phyloP scores from a whole-genome alignment of 2,888 invertebrate species.

The Hemicrepidius hirtus region DNA sequence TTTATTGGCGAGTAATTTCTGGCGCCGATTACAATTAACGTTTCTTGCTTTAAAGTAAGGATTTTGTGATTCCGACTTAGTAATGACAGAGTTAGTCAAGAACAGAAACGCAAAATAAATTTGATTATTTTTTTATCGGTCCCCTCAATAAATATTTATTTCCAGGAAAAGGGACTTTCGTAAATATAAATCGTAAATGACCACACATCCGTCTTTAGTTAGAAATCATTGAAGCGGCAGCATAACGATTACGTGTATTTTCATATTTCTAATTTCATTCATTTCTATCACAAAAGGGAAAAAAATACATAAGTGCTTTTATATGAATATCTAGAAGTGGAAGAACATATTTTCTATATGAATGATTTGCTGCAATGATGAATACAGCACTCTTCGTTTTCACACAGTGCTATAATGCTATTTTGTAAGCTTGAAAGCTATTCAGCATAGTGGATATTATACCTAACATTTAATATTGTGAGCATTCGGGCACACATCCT shows the following conservation, averaged over 20 bases:
- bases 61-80: too few species aligned
- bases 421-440: conserved; percentile 36
- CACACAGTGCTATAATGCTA: conserved; percentile 54
- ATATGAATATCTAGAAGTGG: conserved; percentile 39
- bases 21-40: too few species aligned
- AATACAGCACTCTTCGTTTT: conserved; percentile 43
- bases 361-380: conserved; percentile 46
- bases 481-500: conserved; percentile 67
- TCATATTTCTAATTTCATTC: conserved; percentile 33
- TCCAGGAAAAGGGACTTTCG: too few species aligned
- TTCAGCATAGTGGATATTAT: conserved; percentile 26
- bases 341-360: conserved; percentile 51
- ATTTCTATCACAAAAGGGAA: conserved; percentile 26
- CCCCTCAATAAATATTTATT: too few species aligned
- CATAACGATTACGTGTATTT: conserved; percentile 35
- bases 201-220: conserved; percentile 51
- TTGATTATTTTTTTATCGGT: too few species aligned
- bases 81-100: too few species aligned
- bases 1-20: too few species aligned
- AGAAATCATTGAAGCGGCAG: conserved; percentile 41
- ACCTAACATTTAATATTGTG: conserved; percentile 58
- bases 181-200: conserved; percentile 42
- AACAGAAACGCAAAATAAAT: too few species aligned
- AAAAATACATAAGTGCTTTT: conserved; percentile 13
- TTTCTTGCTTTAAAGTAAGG: too few species aligned